Percentiles rank a stretch among this genome's conserved stretches.
These are phyloP conservation scores for Mesocentrotus franciscanus DNA, from an alignment of 53 echinoderm and acorn worm species.

Conservation along the genomic window DNA sequence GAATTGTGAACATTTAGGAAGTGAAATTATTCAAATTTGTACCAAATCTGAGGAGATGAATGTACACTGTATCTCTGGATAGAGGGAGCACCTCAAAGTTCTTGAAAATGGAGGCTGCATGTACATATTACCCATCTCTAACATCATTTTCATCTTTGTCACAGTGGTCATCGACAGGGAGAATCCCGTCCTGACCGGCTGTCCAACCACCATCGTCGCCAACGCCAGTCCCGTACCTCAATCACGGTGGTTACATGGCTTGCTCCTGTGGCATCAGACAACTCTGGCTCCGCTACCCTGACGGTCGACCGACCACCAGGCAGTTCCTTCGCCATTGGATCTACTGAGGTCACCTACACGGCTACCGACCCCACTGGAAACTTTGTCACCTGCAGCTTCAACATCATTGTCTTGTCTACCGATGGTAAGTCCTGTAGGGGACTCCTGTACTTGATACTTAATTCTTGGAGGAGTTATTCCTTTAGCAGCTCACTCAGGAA, in stretches of 20 bases:
- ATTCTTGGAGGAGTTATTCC: too few species aligned
- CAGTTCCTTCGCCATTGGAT: slow-evolving; percentile 44
- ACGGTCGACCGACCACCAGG: neutral
- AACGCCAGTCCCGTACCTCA: neutral
- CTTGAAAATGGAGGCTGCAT: too few species aligned
- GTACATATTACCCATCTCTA: too few species aligned
- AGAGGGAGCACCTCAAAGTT: too few species aligned
- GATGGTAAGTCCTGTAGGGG: neutral
- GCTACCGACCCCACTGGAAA: slow-evolving; percentile 72
- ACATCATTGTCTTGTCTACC: slow-evolving; percentile 60
- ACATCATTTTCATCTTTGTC: neutral
- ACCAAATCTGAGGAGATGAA: too few species aligned
- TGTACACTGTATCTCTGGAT: too few species aligned
- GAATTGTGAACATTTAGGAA: too few species aligned
- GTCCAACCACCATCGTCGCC: slow-evolving; percentile 24
- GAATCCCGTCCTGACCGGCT: slow-evolving; percentile 63
- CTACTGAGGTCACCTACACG: slow-evolving; percentile 67
- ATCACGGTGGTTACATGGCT: slow-evolving; percentile 65
- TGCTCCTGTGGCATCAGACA: slow-evolving; percentile 72
- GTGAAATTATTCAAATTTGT: too few species aligned
- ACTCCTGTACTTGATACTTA: neutral
- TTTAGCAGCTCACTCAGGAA: too few species aligned
- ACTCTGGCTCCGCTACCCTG: slow-evolving; percentile 56
- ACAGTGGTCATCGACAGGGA: neutral
- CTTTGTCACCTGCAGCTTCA: slow-evolving; percentile 68